These are phyloP conservation scores for Daboia siamensis DNA, from an alignment of 2,113 vertebrate species.

Conservation along the genomic window DNA sequence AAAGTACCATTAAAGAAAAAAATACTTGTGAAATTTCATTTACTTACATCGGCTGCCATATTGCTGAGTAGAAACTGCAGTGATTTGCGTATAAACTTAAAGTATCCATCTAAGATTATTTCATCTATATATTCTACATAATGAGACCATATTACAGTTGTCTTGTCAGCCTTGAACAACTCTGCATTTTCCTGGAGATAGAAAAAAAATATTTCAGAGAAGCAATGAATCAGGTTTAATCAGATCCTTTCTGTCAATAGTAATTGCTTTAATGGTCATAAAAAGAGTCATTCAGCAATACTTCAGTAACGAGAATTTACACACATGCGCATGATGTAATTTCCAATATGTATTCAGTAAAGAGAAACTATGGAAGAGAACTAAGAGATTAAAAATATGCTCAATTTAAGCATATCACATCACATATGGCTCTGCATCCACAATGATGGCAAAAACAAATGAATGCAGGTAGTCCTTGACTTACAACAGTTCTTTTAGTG, in stretches of 20 bases:
- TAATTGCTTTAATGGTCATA: background rate
- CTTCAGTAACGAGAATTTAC: background rate
- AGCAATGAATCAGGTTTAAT: background rate
- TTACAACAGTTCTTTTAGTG: background rate
- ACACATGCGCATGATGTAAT: background rate
- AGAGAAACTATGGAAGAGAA: background rate
- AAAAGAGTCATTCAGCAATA: background rate
- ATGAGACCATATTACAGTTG: conserved; percentile 56
- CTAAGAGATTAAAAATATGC: background rate
- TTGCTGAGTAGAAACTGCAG: conserved; percentile 70
- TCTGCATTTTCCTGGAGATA: conserved; percentile 71
- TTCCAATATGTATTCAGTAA: background rate
- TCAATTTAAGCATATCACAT: background rate
- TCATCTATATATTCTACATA: conserved; percentile 65
- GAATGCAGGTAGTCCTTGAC: background rate
- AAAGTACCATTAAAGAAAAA: background rate
- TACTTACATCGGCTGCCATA: conserved; percentile 64
- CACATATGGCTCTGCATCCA: background rate
- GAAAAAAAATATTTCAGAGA: background rate
- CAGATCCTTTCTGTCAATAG: background rate
- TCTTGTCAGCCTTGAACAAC: conserved; percentile 60
- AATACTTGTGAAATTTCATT: fast-evolving
- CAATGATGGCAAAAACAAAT: background rate
- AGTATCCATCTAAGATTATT: conserved; percentile 65
- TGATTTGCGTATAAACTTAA: conserved; percentile 61